Percentiles rank a stretch among this genome's conserved stretches.
Conservation (phyloP, 64 coral and sea anemone genomes). For the Porites lutea region DNA sequence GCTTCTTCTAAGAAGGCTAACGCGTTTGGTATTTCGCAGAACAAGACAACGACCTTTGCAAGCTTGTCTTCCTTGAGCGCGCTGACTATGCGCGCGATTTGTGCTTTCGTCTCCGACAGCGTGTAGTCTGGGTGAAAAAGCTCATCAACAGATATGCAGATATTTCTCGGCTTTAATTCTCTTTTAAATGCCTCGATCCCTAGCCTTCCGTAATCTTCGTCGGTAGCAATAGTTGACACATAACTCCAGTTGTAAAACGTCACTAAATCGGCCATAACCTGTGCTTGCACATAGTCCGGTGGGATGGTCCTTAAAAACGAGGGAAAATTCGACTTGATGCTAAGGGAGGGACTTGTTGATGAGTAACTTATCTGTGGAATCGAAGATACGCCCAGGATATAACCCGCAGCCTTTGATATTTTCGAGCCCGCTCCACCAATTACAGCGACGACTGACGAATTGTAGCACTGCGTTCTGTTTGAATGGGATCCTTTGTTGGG, state of each 20-base stretch:
- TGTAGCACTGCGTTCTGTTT: constrained; percentile 35
- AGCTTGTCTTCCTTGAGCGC: constrained; percentile 73
- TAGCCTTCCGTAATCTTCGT: constrained; percentile 93
- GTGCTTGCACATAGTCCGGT: constrained; percentile 88
- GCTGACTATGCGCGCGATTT: constrained; percentile 60
- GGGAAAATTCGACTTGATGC: constrained; percentile 80
- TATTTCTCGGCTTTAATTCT: constrained; percentile 73
- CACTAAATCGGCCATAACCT: constrained; percentile 93
- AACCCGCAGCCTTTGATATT: constrained; percentile 83
- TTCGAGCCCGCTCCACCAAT: constrained; percentile 93
- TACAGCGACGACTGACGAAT: constrained; percentile 57
- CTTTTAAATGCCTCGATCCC: constrained; percentile 91
- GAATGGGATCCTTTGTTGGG: neutral
- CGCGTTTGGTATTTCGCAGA: constrained; percentile 84
- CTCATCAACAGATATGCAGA: constrained; percentile 95
- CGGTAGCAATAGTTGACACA: constrained; percentile 87
- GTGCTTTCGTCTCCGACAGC: constrained; percentile 60
- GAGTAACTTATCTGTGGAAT: constrained; percentile 98
- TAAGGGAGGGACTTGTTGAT: constrained; percentile 94
- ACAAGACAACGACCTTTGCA: constrained; percentile 84
- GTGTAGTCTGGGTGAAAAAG: constrained; percentile 84
- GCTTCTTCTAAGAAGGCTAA: constrained; percentile 84
- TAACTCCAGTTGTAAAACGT: constrained; percentile 86
- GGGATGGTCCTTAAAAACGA: constrained; percentile 96
- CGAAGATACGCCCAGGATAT: constrained; percentile 68